Conservation (phyloP, 2,888 invertebrate species). For the Macropis europaea region DNA sequence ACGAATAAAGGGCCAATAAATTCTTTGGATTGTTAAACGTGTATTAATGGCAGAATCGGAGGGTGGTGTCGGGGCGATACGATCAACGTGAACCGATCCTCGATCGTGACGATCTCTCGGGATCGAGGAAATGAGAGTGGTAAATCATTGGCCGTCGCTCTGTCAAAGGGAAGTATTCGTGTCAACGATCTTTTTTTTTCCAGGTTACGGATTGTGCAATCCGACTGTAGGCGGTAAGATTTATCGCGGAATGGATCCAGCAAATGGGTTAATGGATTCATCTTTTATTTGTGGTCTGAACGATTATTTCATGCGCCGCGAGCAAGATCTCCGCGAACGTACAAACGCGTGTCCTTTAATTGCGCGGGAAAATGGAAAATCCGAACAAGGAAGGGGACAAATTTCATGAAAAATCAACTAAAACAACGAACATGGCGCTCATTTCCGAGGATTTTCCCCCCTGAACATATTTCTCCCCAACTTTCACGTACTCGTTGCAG, state of each 20-base stretch:
- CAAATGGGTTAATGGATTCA: constrained; percentile 35
- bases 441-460: too few relatives aligned
- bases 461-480: too few relatives aligned
- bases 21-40: constrained; percentile 73
- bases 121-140: constrained; percentile 2
- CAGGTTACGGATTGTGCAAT: constrained; percentile 4
- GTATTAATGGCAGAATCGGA: constrained; percentile 43
- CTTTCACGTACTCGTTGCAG: too few relatives aligned
- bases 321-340: constrained; percentile 21
- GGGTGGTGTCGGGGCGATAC: neutral
- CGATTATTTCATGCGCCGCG: constrained; percentile 13
- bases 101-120: neutral
- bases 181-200: constrained; percentile 17
- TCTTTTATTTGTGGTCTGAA: constrained; percentile 27
- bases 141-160: constrained; percentile 7
- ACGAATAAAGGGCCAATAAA: constrained; percentile 67
- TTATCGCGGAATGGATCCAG: constrained; percentile 10
- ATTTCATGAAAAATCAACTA: too few relatives aligned
- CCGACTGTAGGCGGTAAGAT: constrained; percentile 20
- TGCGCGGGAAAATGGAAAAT: too few relatives aligned
- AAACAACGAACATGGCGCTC: too few relatives aligned
- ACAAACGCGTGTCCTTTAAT: too few relatives aligned
- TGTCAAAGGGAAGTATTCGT: constrained; percentile 28
- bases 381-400: too few relatives aligned
- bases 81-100: neutral